Evolutionary conservation across 2,797 vertebrate species (phyloP), one percentile per base, ranked within the genome.

Genomic region (Aphelocoma californica): DNA sequence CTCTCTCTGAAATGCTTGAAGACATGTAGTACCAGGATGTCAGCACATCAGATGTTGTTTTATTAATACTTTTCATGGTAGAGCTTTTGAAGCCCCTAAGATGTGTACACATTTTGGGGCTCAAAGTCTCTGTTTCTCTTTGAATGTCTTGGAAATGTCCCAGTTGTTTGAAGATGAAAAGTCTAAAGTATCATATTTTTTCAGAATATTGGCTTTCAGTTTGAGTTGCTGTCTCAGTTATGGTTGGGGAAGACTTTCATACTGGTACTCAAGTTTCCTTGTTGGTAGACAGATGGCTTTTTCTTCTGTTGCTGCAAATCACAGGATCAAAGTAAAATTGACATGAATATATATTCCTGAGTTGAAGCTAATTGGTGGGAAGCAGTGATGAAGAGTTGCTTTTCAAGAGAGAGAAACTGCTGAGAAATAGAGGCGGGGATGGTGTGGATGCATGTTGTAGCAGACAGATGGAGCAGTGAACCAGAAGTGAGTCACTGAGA

Each of bases 61-160:
- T 81, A 9, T 17, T 70, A 40, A 12, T 48, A 10, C 5, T 24
- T 53, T 34, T 51, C 1, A 0, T 4, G 12, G 7, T 8, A 19
- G 17, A 81, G 19, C 10, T 88, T 93, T 81, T 79, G 48, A 79
- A 85, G 28, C 11, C 17, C 5, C 9, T 32, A 6, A 34, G 8
- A 38, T 61, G 3, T 5, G 6, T 47, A 4, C 9, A 1, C 4
- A 0, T 29, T 60, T 25, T 32, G 40, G 36, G 36, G 10, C 23
- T 79, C 48, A 60, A 54, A 67, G 29, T 56, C 18, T 6, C 0
- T 36, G 1, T 60, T 92, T 72, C 56, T 58, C 14, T 73, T 85
- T 25, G 42, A 74, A 14, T 42, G 14, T 42, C 29, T 53, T 16
- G 34, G 53, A 77, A 32, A 13, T 26, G 13, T 51, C 25, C 14